phyloP scores from a whole-genome alignment of 2,113 vertebrate genomes.

The Sinosuthora webbiana region DNA sequence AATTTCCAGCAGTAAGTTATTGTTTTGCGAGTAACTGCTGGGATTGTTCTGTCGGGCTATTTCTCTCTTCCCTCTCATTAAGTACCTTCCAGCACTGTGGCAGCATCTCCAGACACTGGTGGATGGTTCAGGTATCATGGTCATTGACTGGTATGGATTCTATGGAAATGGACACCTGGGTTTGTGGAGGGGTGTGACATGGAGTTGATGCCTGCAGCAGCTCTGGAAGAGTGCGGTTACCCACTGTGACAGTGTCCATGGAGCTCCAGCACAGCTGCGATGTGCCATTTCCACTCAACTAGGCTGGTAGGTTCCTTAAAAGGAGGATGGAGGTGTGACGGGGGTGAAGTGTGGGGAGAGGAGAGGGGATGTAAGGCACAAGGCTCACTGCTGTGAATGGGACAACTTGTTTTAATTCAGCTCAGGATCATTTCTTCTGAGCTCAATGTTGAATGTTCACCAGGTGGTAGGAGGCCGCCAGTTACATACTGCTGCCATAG shows the following conservation, averaged over 20 bases:
- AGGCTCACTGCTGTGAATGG: neutral
- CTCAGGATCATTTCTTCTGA: neutral
- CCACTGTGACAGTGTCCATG: fast-evolving
- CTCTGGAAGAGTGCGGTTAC: fast-evolving
- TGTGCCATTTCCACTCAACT: fast-evolving
- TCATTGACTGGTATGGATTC: neutral
- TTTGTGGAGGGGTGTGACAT: neutral
- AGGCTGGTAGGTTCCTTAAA: neutral
- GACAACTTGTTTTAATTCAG: fast-evolving
- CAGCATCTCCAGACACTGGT: neutral
- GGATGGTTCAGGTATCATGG: neutral
- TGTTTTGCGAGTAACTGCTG: neutral
- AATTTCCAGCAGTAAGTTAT: neutral
- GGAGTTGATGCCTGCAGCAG: fast-evolving
- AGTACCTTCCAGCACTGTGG: neutral
- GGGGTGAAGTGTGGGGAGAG: neutral
- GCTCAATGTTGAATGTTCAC: neutral
- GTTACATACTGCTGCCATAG: neutral
- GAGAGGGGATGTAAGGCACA: neutral
- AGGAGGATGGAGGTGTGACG: neutral
- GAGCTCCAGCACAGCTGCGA: neutral
- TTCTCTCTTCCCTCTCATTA: neutral
- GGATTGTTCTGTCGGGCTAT: neutral
- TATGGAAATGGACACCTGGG: neutral
- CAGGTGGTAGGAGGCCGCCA: neutral